Evolutionary conservation across 2,888 invertebrate species (phyloP).

Genomic region (Sarcophaga caerulescens): DNA sequence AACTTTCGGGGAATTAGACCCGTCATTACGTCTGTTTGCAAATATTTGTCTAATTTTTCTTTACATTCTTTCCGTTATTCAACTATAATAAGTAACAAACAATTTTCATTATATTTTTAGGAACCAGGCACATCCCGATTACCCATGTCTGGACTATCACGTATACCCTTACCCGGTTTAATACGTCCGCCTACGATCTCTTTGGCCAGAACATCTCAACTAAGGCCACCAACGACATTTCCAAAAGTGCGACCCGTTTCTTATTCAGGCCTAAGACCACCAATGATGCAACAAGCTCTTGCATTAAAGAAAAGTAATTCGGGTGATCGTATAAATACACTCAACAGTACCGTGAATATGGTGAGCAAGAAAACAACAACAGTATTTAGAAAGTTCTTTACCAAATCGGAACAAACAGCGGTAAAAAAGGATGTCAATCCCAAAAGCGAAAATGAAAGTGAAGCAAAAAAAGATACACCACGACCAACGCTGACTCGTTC

Average conservation of each 20-base stretch:
- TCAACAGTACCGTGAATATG: conserved; percentile 76
- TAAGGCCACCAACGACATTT: conserved; percentile 57
- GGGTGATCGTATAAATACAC: conserved; percentile 72
- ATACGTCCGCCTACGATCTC: conserved; percentile 67
- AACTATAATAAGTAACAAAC: background rate
- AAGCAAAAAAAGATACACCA: conserved; percentile 60
- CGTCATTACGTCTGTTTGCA: too few species aligned
- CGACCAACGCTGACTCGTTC: conserved; percentile 75
- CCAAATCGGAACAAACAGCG: conserved; percentile 70
- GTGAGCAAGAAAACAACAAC: conserved; percentile 77
- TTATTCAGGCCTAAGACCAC: conserved; percentile 70
- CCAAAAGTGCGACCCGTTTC: conserved; percentile 71
- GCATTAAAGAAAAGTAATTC: conserved; percentile 71
- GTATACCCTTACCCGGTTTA: conserved; percentile 78
- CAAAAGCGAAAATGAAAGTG: background rate
- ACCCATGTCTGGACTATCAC: conserved; percentile 74
- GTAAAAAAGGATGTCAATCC: conserved; percentile 6
- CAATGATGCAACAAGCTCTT: conserved; percentile 34
- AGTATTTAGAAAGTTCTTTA: conserved; percentile 77
- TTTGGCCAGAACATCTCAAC: conserved; percentile 63
- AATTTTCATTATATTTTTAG: conserved; percentile 70
- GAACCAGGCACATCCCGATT: conserved; percentile 78
- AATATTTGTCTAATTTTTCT: too few species aligned
- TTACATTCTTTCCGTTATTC: too few species aligned
- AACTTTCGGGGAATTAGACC: too few species aligned